Base-by-base conservation (phyloP, 2,888 invertebrate genomes). In the Laothoe populi region DNA sequence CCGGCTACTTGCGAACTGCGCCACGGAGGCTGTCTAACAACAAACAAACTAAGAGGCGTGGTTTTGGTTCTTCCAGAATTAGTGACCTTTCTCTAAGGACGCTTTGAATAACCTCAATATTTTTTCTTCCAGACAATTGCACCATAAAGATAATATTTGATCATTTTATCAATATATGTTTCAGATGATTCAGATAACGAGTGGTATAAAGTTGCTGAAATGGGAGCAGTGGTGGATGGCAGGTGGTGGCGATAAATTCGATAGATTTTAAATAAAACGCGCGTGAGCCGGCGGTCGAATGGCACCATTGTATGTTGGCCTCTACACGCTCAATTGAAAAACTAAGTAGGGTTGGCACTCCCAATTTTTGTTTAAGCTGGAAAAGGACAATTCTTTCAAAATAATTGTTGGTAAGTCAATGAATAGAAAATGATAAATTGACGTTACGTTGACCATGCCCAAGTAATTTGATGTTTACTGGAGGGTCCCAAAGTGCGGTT, bases 201-300 rank as follows among this genome's bases (percentile, higher is more conserved):
- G 53, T 31, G 31, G 19, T 19, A 16, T 19, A 31, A 31, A 10
- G n/a, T n/a, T 10, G 10, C 21, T 46, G 46, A 24, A 24, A 24
- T 7, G 48, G 23, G 42, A 7, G 23, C 24, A 24, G 8, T 38
- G 46, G 38, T 53, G 35, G 44, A 38, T 26, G 59, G 64, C 67
- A 70, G 68, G 69, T 71, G 64, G 57, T 10, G 24, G 16, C 69
- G 60, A 71, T 72, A 72, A 67, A 66, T 73, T 65, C 60, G 57
- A 62, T 60, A 69, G 67, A 70, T 72, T 72, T 70, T 69, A 71
- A 72, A 70, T 68, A 65, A 65, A 67, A 66, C 62, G 63, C 63
- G 53, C 59, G 63, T 59, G 61, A 58, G 44, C 62, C 35, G 57
- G 48, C 66, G 65, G 63, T 57, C 60, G 53, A 62, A 57, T 35